Percentiles rank a stretch among this genome's conserved stretches.
These are phyloP conservation scores for Nasonia longicornis DNA, from an alignment of 1,140 invertebrate genomes.

Conservation along the genomic window DNA sequence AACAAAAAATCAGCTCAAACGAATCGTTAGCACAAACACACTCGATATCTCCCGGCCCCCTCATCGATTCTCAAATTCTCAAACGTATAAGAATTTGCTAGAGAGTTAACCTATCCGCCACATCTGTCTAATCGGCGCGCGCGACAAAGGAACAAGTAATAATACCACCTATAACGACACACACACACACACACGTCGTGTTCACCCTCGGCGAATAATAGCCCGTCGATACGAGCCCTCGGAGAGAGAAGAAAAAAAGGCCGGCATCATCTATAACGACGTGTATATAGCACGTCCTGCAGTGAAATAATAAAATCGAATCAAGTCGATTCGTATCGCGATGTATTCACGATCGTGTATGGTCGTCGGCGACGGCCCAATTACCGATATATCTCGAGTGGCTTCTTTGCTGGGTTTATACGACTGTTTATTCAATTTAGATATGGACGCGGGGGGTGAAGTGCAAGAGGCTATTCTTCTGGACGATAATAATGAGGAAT, in stretches of 20 bases:
- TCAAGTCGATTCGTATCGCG: neutral
- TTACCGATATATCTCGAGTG: neutral
- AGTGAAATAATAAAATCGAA: conserved; percentile 4
- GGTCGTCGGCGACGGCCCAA: neutral
- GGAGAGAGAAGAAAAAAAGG: neutral
- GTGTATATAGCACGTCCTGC: neutral
- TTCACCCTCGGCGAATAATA: neutral
- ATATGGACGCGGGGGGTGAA: too few species aligned
- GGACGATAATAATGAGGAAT: too few species aligned
- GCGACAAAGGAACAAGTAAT: neutral
- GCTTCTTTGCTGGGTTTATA: too few species aligned
- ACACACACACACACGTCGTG: neutral
- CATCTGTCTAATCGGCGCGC: too few species aligned
- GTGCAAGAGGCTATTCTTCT: too few species aligned
- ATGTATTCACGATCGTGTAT: neutral
- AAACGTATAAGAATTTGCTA: neutral
- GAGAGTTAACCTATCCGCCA: neutral
- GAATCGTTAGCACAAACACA: neutral
- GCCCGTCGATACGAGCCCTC: too few species aligned
- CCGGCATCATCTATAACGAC: neutral
- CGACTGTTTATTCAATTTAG: too few species aligned
- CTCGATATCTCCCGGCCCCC: too few species aligned
- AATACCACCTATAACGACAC: neutral
- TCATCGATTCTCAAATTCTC: too few species aligned
- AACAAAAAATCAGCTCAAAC: neutral